Base-by-base conservation (phyloP, 53 echinoderm and acorn worm genomes). In the Echinometra lucunter region DNA sequence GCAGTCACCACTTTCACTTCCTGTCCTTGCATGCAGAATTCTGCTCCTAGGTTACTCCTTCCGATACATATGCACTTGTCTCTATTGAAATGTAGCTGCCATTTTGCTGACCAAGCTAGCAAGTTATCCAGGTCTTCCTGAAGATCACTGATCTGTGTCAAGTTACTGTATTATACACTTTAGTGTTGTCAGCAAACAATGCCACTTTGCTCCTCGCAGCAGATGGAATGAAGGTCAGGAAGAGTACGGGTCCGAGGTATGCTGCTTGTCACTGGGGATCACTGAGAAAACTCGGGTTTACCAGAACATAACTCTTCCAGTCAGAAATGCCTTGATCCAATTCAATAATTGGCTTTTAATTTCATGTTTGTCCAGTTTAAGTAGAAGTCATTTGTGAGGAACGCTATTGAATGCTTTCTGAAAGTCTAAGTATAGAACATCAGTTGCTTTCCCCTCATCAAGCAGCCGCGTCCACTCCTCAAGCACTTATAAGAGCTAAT, bases 211-310 rank as follows among this genome's bases (percentile, higher is more conserved):
- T 37, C 34, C 45, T 44, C 23, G 45, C 45, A 47, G 53, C 69
- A 57, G n/a, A 42, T 87, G 96, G 95, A n/a, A 92, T 95, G 89
- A 37, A 93, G 35, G 89, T 37, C 8, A 93, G 58, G 35, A 93
- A 95, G 57, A 95, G 93, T 44, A 92, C 57, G 2, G 92, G 93
- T 74, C 95, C 74, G 35, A 93, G 90, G 95, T 9, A 93, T 88
- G 1, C 93, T 93, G 30, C 89, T 95, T 53, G 74, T 95, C 3
- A 90, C 89, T 34, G 40, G 13, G 0, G 45, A 25, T 74, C 69
- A 69, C 2, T 89, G 0, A 1, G 95, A 95, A 11, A 28, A 72
- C 17, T 44, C 57, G 37, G 90, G 44, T 89, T 89, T 3, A 95
- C 53, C 1, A 32, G 4, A 35, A 95, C 95, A 44, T 60, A 12